Evolutionary conservation across 2,113 vertebrate genomes (phyloP), one percentile per base, ranked within the genome.

Genomic region (Catharus fuscescens): DNA sequence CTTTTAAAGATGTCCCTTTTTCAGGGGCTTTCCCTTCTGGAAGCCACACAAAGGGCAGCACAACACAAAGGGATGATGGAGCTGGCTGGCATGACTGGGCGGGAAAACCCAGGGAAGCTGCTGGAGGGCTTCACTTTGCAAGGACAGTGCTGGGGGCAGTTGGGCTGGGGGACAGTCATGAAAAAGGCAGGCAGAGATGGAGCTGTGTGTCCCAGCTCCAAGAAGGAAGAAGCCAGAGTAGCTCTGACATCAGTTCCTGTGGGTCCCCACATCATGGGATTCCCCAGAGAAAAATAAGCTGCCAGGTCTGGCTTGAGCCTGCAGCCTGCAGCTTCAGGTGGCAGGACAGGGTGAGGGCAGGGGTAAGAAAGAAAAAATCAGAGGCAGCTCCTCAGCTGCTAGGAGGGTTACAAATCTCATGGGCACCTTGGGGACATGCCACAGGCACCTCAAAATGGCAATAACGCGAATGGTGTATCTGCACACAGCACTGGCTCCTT

Each of bases 41-140:
- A 95, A 96, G 67, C 95, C 87, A 92, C 86, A 96, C 89, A 95
- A 96, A 96, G 81, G 50, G 62, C 87, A 88, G 87, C 29, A 91
- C 20, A 93, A 77, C 87, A 93, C 91, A 97, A 95, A 95, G 45
- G 81, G 62, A 88, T 82, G 89, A 94, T 82, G 81, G 74, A 73
- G n/a, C 92, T 79, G 19, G 74, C 81, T 86, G 86, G 82, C 83
- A 84, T 86, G 95, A 96, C 72, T 0, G 0, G 57, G 57, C 2
- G 2, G 76, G 59, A 91, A 92, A 90, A 89, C 48, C 28, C 42
- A 92, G 86, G 92, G 95, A 96, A 95, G 88, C 50, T 95, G 86
- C 92, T 95, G 80, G 89, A 94, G 89, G 73, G 84, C 85, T 84
- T 90, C 91, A 62, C 48, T 84, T 52, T 83, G 73, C 31, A 57